A percentile compares a stretch with the other conserved stretches of the same genome.
Evolutionary conservation across 30 jellyfish, hydroid and myxozoan genomes (phyloP).

Genomic region (Nemopilema nomurai): DNA sequence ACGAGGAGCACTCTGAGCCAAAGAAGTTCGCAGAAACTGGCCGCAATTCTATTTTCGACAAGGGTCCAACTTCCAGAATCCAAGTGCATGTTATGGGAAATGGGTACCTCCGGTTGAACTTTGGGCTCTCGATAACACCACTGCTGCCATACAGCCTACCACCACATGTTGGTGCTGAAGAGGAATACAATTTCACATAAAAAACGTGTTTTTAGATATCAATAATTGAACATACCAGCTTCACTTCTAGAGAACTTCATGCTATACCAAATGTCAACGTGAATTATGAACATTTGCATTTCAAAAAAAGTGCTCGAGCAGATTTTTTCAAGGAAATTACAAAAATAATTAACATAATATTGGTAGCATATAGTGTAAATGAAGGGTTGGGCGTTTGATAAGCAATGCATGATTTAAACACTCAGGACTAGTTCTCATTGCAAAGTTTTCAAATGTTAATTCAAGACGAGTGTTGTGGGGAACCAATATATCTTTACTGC

Average conservation of each 20-base stretch:
- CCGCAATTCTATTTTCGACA: conserved; percentile 27
- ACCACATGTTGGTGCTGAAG: conserved; percentile 76
- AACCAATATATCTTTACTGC: conserved; percentile 42
- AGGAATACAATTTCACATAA: background rate
- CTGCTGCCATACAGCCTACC: conserved; percentile 59
- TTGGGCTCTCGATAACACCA: conserved; percentile 61
- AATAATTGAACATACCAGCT: too few species aligned
- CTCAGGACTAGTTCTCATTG: conserved; percentile 23
- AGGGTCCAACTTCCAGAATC: conserved; percentile 61
- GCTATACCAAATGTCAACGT: too few species aligned
- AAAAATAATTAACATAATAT: too few species aligned
- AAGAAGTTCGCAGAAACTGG: conserved; percentile 18
- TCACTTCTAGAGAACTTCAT: too few species aligned
- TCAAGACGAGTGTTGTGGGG: conserved; percentile 23
- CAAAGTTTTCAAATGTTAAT: conserved; percentile 29
- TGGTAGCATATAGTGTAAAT: too few species aligned
- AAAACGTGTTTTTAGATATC: background rate
- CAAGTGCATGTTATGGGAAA: conserved; percentile 56
- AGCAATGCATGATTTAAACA: conserved; percentile 37
- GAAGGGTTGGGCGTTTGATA: too few species aligned
- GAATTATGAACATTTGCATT: background rate
- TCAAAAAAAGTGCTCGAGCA: too few species aligned
- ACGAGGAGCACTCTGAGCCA: conserved; percentile 34
- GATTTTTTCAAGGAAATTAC: too few species aligned
- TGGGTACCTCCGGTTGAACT: conserved; percentile 21